Base-by-base conservation (phyloP, 2,888 invertebrate species). In the Ormyrus thymus region DNA sequence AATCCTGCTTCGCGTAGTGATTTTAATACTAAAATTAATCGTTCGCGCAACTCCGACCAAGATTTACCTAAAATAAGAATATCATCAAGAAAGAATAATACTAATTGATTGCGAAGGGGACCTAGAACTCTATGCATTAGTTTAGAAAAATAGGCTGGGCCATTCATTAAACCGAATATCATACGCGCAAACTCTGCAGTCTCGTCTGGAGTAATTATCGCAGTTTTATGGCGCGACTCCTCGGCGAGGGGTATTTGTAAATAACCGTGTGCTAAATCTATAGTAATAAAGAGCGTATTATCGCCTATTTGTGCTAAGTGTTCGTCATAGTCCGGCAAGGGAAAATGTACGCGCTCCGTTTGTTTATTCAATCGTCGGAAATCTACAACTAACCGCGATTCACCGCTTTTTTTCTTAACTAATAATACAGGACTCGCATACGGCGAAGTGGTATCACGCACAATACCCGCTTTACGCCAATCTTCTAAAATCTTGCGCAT, bases 181-280 rank as follows among this genome's bases (percentile, higher is more conserved):
- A 29, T 29, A 29, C 29, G 29, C 2, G 51, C 3, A 51, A 51
- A 51, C 3, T 51, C 8, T 10, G 1, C 51, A 7, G 51, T 51
- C 7, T 84, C 82, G 69, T 84, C 85, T 0, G 86, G 86, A 9
- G 85, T 87, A 7, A 83, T 83, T 58, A 86, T 84, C 29, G 66
- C 62, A 45, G 76, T 77, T 68, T 80, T 80, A 7, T 72, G 48
- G 15, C 62, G 71, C 15, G 80, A 71, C 11, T 11, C 46, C 11
- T 77, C 76, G 0, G 68, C 43, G 48, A 80, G 68, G 9, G 73
- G 76, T 6, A 80, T 68, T n/a, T 80, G 76, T 0, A 80, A 29
- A 56, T 80, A 80, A 5, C 72, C 80, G 13, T 76, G 68, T 5
- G 61, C 62, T 11, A 80, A 9, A 70, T 78, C 80, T 51, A 2